Conservation (phyloP, 2,113 vertebrate species). For the Rhinopithecus roxellana region DNA sequence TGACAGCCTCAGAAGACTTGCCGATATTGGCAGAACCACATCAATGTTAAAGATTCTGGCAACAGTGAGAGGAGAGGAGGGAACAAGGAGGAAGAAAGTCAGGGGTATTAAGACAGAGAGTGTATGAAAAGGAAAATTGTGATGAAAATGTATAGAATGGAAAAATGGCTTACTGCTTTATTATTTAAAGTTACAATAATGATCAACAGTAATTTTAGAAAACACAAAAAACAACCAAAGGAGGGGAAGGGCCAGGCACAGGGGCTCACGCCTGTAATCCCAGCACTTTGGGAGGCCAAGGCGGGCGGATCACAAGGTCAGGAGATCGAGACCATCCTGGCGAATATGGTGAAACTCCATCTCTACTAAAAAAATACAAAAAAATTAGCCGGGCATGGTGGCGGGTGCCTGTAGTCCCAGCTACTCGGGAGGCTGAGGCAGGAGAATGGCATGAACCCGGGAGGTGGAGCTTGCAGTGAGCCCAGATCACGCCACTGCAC, state of each 20-base stretch:
- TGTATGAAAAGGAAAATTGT: not conserved
- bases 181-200: not conserved
- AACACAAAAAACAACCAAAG: not conserved
- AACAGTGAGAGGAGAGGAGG: not conserved
- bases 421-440: too few relatives aligned
- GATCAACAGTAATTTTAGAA: not conserved
- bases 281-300: too few relatives aligned
- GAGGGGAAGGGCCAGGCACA: not conserved
- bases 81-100: not conserved
- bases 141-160: not conserved
- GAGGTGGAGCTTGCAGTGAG: too few relatives aligned
- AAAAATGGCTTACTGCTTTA: not conserved
- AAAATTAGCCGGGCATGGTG: too few relatives aligned
- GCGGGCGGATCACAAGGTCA: fast-evolving
- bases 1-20: not conserved
- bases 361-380: too few relatives aligned
- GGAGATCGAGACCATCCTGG: too few relatives aligned
- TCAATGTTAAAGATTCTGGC: not conserved
- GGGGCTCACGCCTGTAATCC: too few relatives aligned
- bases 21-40: not conserved
- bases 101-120: not conserved
- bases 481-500: too few relatives aligned
- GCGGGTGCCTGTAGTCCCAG: too few relatives aligned
- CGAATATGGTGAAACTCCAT: too few relatives aligned
- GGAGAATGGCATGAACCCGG: too few relatives aligned